Conservation (phyloP, 2,797 vertebrate species). For the Huso huso region DNA sequence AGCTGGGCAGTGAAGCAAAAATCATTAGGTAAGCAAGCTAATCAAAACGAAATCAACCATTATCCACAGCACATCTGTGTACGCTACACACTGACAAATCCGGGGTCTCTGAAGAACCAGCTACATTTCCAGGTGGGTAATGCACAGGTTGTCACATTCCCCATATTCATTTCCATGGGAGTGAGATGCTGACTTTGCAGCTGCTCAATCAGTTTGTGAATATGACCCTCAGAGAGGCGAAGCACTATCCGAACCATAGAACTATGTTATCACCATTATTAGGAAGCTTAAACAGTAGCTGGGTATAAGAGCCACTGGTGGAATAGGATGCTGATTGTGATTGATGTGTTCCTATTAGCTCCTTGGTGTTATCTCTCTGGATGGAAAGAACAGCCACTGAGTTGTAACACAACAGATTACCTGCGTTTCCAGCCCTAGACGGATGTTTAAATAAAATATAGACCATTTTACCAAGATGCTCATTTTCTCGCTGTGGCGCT, state of each 20-base stretch:
- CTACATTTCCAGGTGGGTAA: constrained; percentile 19
- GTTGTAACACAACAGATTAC: constrained; percentile 96
- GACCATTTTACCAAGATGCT: constrained; percentile 81
- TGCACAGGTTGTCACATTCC: constrained; percentile 28
- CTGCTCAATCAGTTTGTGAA: constrained; percentile 53
- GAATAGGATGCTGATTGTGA: constrained; percentile 84
- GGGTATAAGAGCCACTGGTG: constrained; percentile 66
- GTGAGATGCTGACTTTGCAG: constrained; percentile 75
- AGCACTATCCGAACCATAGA: constrained; percentile 62
- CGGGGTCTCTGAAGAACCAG: constrained; percentile 31
- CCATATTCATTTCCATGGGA: constrained; percentile 40
- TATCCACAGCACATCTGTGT: constrained; percentile 54
- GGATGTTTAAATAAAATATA: constrained; percentile 84
- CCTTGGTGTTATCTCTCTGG: constrained; percentile 73
- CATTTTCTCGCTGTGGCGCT: constrained; percentile 65
- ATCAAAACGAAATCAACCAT: constrained; percentile 65
- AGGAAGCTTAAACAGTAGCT: constrained; percentile 69
- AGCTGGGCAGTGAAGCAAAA: constrained; percentile 67
- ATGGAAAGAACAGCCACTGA: constrained; percentile 79
- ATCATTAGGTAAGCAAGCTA: constrained; percentile 77
- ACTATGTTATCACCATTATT: constrained; percentile 82
- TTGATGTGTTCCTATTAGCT: constrained; percentile 86
- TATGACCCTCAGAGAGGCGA: constrained; percentile 64
- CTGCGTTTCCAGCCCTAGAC: constrained; percentile 73
- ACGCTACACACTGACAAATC: constrained; percentile 34